Evolutionary conservation across 2,113 vertebrate species (phyloP), one percentile per base, ranked within the genome.

Genomic region (Abramis brama): DNA sequence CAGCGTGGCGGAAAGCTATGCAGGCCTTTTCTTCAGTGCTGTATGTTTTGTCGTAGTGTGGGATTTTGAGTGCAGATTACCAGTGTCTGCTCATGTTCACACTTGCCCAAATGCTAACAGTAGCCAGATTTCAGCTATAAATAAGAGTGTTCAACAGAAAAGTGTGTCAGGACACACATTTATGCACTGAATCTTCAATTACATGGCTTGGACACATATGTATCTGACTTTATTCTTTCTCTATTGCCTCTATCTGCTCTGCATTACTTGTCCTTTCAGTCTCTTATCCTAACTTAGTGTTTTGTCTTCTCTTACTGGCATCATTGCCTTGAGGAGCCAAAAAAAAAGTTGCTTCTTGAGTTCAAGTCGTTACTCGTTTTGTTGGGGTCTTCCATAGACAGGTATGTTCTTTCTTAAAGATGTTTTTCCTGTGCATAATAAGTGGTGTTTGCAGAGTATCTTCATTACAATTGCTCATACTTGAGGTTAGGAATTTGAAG

Each of bases 281-380:
- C 19, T 68, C 15, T 85, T 52, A 77, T 68, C 74, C 55, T 52
- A 77, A 55, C 23, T 43, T 10, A 36, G 15, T 27, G 25, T 57
- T 52, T 52, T 52, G 30, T 55, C 36, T 70, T 55, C 21, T 79
- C 60, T 21, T 6, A 25, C 27, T 68, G 13, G 6, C 75, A 68
- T 68, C 25, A 30, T 21, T 66, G 60, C n/a, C 62, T 59, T 3
- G 23, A 70, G 27, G 50, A 43, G 10, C 1, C 13, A 64, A 25
- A 27, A 17, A 15, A 25, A 27, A 10, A 15, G n/a, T 45, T 55
- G 57, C 7, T 12, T 15, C 36, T n/a, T 5, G n/a, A 17, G 13
- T 50, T 59, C 86, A 73, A 80, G 86, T 43, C 45, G 7, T n/a
- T 11, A 23, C 81, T 79, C 74, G 86, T 87, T 64, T 47, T 27